Conservation (phyloP, 2,888 invertebrate species). For the Ophonus ardosiacus region DNA sequence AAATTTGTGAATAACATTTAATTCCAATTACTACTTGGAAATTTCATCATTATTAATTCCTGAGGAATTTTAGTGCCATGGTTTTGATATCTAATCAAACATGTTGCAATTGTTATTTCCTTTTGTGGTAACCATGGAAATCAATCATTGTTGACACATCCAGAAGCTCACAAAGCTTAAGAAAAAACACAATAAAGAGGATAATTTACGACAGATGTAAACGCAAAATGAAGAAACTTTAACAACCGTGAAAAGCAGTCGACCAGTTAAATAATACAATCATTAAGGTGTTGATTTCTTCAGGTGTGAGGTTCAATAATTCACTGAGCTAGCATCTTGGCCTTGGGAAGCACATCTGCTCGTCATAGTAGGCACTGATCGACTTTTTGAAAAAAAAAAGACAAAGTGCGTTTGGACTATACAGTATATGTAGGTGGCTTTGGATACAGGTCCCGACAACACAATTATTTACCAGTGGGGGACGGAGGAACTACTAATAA, state of each 20-base stretch:
- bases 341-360: slow-evolving; percentile 53
- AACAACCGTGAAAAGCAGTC: slow-evolving; percentile 34
- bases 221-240: slow-evolving; percentile 46
- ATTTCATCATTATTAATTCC: slow-evolving; percentile 10
- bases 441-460: not conserved
- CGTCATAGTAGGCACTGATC: slow-evolving; percentile 45
- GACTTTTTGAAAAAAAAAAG: slow-evolving; percentile 60
- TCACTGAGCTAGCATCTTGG: not conserved
- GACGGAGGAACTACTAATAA: not conserved
- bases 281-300: not conserved
- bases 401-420: slow-evolving; percentile 53
- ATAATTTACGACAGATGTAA: slow-evolving; percentile 62
- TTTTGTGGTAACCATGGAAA: not conserved
- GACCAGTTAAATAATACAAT: not conserved
- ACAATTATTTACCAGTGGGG: not conserved
- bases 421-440: slow-evolving; percentile 55
- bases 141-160: slow-evolving; percentile 4
- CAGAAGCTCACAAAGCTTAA: slow-evolving; percentile 21
- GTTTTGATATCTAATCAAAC: not conserved
- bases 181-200: slow-evolving; percentile 48
- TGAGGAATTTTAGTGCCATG: slow-evolving; percentile 5
- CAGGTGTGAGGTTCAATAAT: not conserved
- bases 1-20: slow-evolving; percentile 10
- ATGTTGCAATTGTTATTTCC: slow-evolving; percentile 11
- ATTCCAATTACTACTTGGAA: not conserved